Evolutionary conservation across 2,113 vertebrate genomes (phyloP).

Genomic region (Silurus glanis): DNA sequence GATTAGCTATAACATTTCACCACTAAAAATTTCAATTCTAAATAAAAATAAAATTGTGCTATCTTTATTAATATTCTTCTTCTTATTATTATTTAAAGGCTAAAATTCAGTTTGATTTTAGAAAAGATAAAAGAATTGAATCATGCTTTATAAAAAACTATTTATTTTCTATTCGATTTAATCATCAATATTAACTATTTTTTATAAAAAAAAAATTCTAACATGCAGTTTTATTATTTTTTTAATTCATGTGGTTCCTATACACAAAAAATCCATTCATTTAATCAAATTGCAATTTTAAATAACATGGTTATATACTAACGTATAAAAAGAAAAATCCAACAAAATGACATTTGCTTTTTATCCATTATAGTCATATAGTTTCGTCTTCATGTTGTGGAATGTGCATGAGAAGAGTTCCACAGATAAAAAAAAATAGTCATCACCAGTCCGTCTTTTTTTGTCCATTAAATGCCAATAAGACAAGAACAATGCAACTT

Average conservation of each 20-base stretch:
- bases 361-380: not conserved
- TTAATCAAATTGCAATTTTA: not conserved
- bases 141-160: too few species aligned
- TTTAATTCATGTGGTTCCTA: not conserved
- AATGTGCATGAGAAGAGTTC: not conserved
- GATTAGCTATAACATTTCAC: too few species aligned
- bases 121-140: too few species aligned
- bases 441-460: not conserved
- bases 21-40: too few species aligned
- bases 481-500: not conserved
- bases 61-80: too few species aligned
- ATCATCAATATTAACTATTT: not conserved
- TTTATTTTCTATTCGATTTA: too few species aligned
- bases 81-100: too few species aligned
- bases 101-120: too few species aligned
- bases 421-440: not conserved
- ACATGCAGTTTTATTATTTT: not conserved
- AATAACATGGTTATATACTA: not conserved
- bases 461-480: not conserved
- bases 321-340: not conserved
- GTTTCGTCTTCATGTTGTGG: not conserved
- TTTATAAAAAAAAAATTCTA: not conserved
- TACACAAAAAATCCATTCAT: not conserved
- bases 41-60: too few species aligned
- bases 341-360: not conserved